phyloP scores from a whole-genome alignment of 2,797 vertebrate species.

The Peromyscus attwateri region DNA sequence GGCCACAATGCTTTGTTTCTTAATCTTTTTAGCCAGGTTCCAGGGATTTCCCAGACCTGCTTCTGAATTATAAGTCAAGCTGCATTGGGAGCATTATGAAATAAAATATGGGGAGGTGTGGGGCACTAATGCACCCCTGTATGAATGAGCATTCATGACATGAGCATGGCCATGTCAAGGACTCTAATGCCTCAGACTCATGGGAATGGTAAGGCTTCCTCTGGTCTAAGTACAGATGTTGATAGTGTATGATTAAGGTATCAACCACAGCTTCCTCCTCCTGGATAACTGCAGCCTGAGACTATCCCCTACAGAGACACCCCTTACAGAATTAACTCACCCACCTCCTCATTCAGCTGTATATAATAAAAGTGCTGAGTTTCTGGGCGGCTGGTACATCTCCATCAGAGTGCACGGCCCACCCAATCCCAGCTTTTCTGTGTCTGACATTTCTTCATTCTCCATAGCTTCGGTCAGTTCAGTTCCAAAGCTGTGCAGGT shows the following conservation, averaged over 20 bases:
- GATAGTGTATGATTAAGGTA: neutral
- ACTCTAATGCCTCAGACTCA: too few relatives aligned
- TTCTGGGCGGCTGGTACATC: neutral
- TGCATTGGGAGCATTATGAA: neutral
- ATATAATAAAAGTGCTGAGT: neutral
- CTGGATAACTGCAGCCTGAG: neutral
- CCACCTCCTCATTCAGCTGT: neutral
- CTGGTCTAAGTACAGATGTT: neutral
- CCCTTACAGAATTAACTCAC: neutral
- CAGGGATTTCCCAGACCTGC: too few relatives aligned
- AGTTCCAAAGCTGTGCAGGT: neutral
- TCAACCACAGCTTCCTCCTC: neutral
- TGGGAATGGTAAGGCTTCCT: too few relatives aligned
- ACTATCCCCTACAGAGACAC: neutral
- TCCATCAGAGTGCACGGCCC: neutral
- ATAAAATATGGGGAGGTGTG: neutral
- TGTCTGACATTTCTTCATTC: neutral
- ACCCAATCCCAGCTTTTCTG: neutral
- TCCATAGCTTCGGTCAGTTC: neutral
- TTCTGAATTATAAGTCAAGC: neutral
- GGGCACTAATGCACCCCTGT: neutral
- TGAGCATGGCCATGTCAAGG: too few relatives aligned
- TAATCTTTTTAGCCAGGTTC: too few relatives aligned
- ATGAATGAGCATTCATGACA: neutral
- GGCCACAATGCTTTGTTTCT: too few relatives aligned